Percentiles rank a stretch among this genome's conserved stretches.
Evolutionary conservation across 2,113 vertebrate genomes (phyloP).

Genomic region (Phalacrocorax carbo): DNA sequence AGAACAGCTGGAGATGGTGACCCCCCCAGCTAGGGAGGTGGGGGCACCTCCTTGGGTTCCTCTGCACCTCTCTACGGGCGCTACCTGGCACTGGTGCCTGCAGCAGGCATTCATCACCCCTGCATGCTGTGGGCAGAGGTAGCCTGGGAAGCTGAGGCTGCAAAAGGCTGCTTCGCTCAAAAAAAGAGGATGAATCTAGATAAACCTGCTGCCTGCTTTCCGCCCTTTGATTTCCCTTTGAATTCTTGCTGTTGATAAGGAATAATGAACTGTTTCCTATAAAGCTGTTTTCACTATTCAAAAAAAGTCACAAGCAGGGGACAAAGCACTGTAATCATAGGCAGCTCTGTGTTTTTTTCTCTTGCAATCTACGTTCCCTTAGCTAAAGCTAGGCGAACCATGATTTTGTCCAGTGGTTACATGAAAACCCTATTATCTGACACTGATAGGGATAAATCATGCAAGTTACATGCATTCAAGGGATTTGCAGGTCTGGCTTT

Average conservation of each 20-base stretch:
- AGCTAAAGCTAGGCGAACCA: neutral
- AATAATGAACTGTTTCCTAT: neutral
- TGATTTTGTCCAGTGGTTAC: neutral
- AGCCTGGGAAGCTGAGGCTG: neutral
- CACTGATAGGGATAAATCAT: neutral
- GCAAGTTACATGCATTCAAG: neutral
- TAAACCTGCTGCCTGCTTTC: neutral
- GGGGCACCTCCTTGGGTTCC: neutral
- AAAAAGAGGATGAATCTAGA: neutral
- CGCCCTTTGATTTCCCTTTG: neutral
- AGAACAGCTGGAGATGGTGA: neutral
- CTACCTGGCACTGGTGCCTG: too few species aligned
- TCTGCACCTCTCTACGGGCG: neutral
- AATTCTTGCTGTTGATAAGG: neutral
- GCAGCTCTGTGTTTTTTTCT: neutral
- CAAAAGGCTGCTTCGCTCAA: neutral
- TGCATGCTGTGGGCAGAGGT: accelerated
- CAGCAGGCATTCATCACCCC: neutral
- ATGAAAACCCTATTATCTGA: neutral
- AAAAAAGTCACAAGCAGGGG: neutral
- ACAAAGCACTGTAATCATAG: neutral
- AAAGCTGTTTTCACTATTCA: neutral
- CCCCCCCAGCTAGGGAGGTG: too few species aligned
- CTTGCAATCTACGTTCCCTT: neutral
- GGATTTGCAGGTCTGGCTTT: neutral